Percentiles rank a stretch among this genome's conserved stretches.
Evolutionary conservation across 1,140 invertebrate species (phyloP).

Genomic region (Pemphigus obesinymphae): DNA sequence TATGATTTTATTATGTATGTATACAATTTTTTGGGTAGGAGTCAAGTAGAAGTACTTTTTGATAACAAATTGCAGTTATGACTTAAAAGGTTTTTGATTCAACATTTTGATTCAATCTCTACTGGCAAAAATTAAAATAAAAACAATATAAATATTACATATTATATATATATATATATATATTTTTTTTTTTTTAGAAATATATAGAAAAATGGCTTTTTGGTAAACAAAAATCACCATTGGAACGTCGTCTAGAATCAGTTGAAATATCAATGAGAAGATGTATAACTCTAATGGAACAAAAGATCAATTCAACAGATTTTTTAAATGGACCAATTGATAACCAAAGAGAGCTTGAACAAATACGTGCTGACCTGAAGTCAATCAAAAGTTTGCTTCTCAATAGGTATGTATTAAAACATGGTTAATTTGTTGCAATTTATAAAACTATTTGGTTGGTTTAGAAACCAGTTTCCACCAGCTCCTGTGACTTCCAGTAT

Average conservation of each 20-base stretch:
- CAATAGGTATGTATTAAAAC: slow-evolving; percentile 1
- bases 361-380: background rate
- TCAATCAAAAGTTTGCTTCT: slow-evolving; percentile 30
- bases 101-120: too few species aligned
- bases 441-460: background rate
- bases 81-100: too few species aligned
- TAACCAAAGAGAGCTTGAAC: background rate
- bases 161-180: too few species aligned
- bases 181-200: background rate
- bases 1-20: too few species aligned
- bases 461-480: slow-evolving; percentile 32
- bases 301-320: background rate
- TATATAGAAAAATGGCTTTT: slow-evolving; percentile 20
- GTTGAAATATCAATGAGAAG: background rate
- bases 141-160: too few species aligned
- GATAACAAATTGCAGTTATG: too few species aligned
- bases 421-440: background rate
- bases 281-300: background rate
- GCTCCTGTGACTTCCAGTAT: background rate
- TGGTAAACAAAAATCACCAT: background rate
- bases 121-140: too few species aligned
- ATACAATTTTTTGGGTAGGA: too few species aligned
- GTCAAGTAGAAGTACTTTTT: too few species aligned
- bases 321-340: background rate
- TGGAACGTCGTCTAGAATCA: background rate